phyloP scores from a whole-genome alignment of 64 coral and sea anemone genomes.

The Porites lutea region DNA sequence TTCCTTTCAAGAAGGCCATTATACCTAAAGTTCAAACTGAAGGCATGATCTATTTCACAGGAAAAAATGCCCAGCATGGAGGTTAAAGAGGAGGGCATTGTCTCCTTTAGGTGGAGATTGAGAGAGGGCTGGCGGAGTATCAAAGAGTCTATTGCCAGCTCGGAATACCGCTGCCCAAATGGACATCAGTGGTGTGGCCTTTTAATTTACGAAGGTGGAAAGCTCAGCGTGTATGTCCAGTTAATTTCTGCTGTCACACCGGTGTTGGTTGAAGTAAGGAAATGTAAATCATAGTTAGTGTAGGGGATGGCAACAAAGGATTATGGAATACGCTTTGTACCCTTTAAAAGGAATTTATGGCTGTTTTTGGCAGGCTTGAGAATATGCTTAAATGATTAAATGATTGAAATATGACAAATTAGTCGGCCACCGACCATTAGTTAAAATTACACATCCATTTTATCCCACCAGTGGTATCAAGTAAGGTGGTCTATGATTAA shows the following conservation, averaged over 20 bases:
- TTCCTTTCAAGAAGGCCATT: too few relatives aligned
- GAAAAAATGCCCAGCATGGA: neutral
- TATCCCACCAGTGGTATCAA: neutral
- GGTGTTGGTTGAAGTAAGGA: neutral
- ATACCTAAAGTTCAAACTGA: too few relatives aligned
- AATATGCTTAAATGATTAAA: too few relatives aligned
- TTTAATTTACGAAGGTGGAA: neutral
- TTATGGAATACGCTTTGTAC: neutral
- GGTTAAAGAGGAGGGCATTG: neutral
- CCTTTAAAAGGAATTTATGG: neutral
- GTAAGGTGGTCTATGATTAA: neutral
- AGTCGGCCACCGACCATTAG: too few relatives aligned
- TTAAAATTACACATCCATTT: too few relatives aligned
- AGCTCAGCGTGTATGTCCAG: neutral
- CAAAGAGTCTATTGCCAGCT: neutral
- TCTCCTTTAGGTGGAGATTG: neutral
- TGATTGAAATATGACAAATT: too few relatives aligned
- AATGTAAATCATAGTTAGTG: neutral
- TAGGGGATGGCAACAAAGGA: too few relatives aligned
- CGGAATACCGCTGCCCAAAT: constrained; percentile 5
- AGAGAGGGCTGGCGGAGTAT: neutral
- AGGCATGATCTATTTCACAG: neutral
- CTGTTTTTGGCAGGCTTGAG: neutral
- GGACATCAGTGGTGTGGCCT: neutral
- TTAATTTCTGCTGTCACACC: neutral